phyloP scores from a whole-genome alignment of 1,140 invertebrate genomes.

The Anastrepha obliqua region DNA sequence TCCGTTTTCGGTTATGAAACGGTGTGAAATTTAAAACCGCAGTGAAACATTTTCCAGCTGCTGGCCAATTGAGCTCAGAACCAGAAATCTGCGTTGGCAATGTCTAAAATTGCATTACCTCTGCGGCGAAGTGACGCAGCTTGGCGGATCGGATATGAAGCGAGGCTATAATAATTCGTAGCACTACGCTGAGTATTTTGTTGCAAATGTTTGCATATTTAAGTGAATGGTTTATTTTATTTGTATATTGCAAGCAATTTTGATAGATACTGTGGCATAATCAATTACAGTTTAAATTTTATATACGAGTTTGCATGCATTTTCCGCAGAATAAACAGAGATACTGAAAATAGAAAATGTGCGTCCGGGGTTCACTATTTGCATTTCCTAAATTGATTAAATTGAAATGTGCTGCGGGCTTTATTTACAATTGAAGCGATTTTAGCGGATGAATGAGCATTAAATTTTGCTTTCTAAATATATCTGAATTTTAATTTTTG shows the following conservation, averaged over 20 bases:
- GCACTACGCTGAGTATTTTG: neutral
- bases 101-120: slow-evolving; percentile 21
- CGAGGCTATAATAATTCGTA: neutral
- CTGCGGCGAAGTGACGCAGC: neutral
- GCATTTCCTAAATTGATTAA: neutral
- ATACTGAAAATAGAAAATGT: neutral
- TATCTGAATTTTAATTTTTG: no score
- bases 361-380: neutral
- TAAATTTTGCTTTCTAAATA: no score
- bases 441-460: no score
- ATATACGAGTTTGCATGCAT: neutral
- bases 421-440: no score
- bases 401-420: no score
- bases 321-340: neutral
- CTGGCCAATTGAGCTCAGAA: neutral
- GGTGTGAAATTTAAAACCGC: slow-evolving; percentile 11
- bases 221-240: neutral
- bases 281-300: neutral
- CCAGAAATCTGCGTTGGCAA: neutral
- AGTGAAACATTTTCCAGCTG: slow-evolving; percentile 1
- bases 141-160: neutral
- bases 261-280: neutral
- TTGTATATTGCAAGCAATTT: neutral
- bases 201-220: neutral
- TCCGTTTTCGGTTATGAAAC: neutral